Base-by-base conservation (phyloP, 2,888 invertebrate genomes). In the Pterobdella sp. region DNA sequence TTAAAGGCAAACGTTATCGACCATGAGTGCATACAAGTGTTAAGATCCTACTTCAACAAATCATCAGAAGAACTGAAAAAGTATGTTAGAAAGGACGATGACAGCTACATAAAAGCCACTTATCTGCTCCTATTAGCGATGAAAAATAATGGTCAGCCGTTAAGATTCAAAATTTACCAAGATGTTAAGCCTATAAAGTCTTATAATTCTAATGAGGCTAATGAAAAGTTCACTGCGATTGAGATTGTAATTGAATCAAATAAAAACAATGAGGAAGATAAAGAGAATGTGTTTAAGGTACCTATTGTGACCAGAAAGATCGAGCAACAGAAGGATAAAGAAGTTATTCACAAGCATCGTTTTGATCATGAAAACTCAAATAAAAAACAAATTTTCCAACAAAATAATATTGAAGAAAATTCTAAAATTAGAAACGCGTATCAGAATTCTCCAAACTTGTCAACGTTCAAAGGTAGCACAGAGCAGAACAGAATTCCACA, bases 71-170 rank as follows among this genome's bases (percentile, higher is more conserved):
- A 83, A 29, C 85, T 86, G 77, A 74, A 67, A 37, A 26, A 32
- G 18, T 75, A 78, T 32, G 77, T 82, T 10, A 76, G 77, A 72
- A 77, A 86, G 81, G 88, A 88, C 88, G 85, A 85, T 69, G 90
- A 88, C 79, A 90, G 90, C 83, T 89, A 90, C 81, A 84, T 88
- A 79, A 89, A 89, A 0, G 88, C 90, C 1, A 90, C 90, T 0
- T 91, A 91, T 84, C 86, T 89, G 76, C 82, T 91, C 60, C 82
- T 91, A 66, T 79, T 88, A 36, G 85, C 86, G 73, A 86, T 87
- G 79, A 90, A 89, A 81, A 84, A 85, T 76, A 85, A 85, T 73
- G 87, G 88, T 1, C 84, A 85, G 74, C 86, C 87, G 32, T 81
- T 88, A 66, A 77, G 79, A 67, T 78, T 86, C n/a, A 78, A 80